Conservation (phyloP, 2,797 vertebrate genomes). For the Oreochromis grahami region DNA sequence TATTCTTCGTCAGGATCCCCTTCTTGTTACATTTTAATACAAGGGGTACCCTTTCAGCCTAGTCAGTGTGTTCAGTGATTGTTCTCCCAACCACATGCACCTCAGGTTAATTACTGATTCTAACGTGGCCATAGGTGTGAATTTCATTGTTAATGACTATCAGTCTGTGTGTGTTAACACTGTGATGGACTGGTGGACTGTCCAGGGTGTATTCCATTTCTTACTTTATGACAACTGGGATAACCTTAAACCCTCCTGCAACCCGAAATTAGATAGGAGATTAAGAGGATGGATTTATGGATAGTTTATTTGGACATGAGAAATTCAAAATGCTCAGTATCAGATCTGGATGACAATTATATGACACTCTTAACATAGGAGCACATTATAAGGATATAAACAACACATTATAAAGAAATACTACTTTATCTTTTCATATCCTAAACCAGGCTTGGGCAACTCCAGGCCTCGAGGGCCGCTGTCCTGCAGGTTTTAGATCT, state of each 20-base stretch:
- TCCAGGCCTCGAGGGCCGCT: background rate
- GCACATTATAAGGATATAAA: background rate
- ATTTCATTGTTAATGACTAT: background rate
- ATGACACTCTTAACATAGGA: background rate
- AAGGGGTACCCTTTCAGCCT: background rate
- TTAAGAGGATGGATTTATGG: background rate
- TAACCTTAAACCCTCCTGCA: background rate
- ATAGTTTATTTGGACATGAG: background rate
- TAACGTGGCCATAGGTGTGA: background rate
- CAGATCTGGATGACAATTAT: background rate
- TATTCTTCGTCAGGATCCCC: background rate
- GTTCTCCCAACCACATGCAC: background rate
- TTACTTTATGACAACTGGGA: background rate
- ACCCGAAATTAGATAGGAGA: background rate
- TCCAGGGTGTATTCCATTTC: background rate
- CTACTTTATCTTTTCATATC: background rate
- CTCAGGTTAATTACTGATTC: background rate
- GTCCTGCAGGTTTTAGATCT: background rate
- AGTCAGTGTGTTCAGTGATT: background rate
- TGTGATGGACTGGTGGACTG: fast-evolving
- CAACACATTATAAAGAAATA: background rate
- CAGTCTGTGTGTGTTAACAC: background rate
- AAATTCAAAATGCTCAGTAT: background rate
- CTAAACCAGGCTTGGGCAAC: background rate
- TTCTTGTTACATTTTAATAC: background rate